Conservation (phyloP, 2,888 invertebrate species). For the Meteorus cinctellus region DNA sequence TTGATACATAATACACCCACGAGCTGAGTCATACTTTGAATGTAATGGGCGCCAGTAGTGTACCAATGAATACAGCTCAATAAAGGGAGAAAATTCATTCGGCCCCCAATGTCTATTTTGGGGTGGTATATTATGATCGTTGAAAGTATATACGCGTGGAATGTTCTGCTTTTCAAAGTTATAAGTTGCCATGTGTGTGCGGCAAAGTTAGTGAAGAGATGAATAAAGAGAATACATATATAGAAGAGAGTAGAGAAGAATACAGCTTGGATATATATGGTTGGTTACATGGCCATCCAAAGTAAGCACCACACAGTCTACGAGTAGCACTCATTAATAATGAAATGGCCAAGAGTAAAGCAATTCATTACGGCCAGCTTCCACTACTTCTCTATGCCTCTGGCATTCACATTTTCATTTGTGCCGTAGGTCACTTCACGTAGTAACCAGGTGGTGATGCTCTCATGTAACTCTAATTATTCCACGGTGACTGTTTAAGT, state of each 20-base stretch:
- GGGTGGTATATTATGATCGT: slow-evolving; percentile 21
- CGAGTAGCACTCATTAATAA: slow-evolving; percentile 61
- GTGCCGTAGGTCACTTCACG: not conserved
- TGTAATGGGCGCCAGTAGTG: slow-evolving; percentile 24
- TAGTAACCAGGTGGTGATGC: not conserved
- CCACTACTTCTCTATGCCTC: slow-evolving; percentile 12
- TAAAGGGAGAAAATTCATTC: slow-evolving; percentile 19
- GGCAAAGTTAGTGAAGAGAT: slow-evolving; percentile 12
- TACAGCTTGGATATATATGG: not conserved
- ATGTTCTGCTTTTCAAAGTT: slow-evolving; percentile 32
- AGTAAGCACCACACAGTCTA: slow-evolving; percentile 56
- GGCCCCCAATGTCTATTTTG: slow-evolving; percentile 25
- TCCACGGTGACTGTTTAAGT: not conserved
- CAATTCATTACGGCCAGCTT: slow-evolving; percentile 57
- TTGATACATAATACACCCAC: slow-evolving; percentile 31
- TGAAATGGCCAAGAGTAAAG: slow-evolving; percentile 57
- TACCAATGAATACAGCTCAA: slow-evolving; percentile 13
- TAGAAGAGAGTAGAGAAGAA: not conserved
- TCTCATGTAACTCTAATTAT: not conserved
- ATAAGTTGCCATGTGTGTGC: slow-evolving; percentile 30
- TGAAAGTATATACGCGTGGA: slow-evolving; percentile 26
- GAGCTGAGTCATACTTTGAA: slow-evolving; percentile 34
- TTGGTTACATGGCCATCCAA: slow-evolving; percentile 50
- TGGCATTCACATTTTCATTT: not conserved
- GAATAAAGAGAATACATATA: slow-evolving; percentile 13